Base-by-base conservation (phyloP, 2,113 vertebrate genomes). In the Rhombomys opimus region DNA sequence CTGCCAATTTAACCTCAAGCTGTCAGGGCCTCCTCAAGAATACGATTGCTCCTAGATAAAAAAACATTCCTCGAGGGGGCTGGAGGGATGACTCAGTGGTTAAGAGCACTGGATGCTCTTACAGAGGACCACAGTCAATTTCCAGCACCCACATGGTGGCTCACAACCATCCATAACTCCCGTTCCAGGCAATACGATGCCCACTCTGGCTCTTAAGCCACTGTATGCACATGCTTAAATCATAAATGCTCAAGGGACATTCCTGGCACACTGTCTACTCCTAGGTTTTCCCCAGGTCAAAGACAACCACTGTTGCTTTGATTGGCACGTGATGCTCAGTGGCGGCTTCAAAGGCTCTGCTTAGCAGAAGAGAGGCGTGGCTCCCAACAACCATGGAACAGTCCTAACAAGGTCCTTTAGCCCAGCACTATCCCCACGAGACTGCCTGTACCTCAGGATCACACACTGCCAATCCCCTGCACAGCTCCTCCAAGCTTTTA, bases 331-430 rank as follows among this genome's bases (percentile, higher is more conserved):
- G 17, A 14, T 52, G 14, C 41, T 78, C 72, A 50, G 59, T 17
- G 5, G 86, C 57, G 76, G 77, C 93, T 86, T 72, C 18, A 52
- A 93, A 95, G 63, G 7, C 72, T 38, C 72, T 88, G 65, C n/a
- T 82, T 50, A 70, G n/a, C 2, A 0, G 7, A 0, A 27, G 50
- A 59, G 30, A 11, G 57, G 84, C 57, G 38, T 57, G 35, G 27
- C 9, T 59, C 63, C 6, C n/a, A 1, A 5, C 4, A 3, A 50
- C 41, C 11, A 52, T 41, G 35, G 82, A 80, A 85, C 61, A 87
- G 90, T 89, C n/a, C 32, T 75, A 91, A 63, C 15, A 59, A 93
- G 70, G 41, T 23, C 35, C 18, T 46, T 46, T 5, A 1, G 35
- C 18, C 38, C 5, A 80, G 91, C 91, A 12, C 23, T 63, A 61